A percentile compares a stretch with the other conserved stretches of the same genome.
These are phyloP conservation scores for Macrotrachela quadricornifera DNA, from an alignment of 1,140 invertebrate genomes.

Conservation along the genomic window DNA sequence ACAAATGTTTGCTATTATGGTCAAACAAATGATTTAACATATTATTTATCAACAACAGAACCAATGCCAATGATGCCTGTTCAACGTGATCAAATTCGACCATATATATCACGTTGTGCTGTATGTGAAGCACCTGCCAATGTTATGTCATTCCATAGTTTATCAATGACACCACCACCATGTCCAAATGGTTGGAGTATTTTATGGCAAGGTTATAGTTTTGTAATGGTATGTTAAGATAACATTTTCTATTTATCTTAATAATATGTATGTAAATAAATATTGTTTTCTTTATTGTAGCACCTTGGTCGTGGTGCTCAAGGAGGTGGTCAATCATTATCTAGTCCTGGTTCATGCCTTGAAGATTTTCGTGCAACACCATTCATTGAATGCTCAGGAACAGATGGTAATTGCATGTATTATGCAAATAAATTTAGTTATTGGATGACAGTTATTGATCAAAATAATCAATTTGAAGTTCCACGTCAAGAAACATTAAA, in stretches of 20 bases:
- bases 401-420: slow-evolving; percentile 73
- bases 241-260: background rate
- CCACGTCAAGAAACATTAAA: slow-evolving; percentile 75
- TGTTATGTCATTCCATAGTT: slow-evolving; percentile 87
- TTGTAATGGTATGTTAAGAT: slow-evolving; percentile 61
- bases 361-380: slow-evolving; percentile 86
- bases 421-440: slow-evolving; percentile 92
- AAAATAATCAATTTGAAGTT: slow-evolving; percentile 47
- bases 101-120: slow-evolving; percentile 44
- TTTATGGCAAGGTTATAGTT: slow-evolving; percentile 89
- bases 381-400: slow-evolving; percentile 82
- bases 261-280: background rate
- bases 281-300: slow-evolving; percentile 40
- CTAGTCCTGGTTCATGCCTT: slow-evolving; percentile 77
- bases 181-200: slow-evolving; percentile 73
- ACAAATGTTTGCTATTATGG: slow-evolving; percentile 27
- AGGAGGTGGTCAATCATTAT: slow-evolving; percentile 74
- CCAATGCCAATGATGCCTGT: slow-evolving; percentile 23
- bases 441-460: slow-evolving; percentile 84
- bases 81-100: slow-evolving; percentile 14
- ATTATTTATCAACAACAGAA: slow-evolving; percentile 27
- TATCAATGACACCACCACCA: slow-evolving; percentile 58
- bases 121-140: slow-evolving; percentile 80
- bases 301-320: slow-evolving; percentile 83
- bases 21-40: slow-evolving; percentile 27